Percentiles rank a stretch among this genome's conserved stretches.
Evolutionary conservation across 2,888 invertebrate species (phyloP).

Genomic region (Agonopterix subpropinquella): DNA sequence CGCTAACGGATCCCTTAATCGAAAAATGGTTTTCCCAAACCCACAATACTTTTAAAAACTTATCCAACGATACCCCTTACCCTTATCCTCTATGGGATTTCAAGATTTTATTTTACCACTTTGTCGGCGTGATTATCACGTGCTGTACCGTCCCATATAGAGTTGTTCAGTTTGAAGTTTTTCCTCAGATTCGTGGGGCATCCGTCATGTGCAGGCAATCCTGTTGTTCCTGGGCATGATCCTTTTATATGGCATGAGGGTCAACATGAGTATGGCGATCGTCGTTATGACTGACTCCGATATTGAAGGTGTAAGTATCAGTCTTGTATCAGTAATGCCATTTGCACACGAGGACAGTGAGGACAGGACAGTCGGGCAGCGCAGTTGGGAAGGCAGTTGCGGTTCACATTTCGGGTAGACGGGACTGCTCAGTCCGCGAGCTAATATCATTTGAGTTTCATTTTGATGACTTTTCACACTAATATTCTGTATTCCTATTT

Average conservation of each 20-base stretch:
- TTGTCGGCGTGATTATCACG: too few species aligned
- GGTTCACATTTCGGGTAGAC: neutral
- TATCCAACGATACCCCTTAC: too few species aligned
- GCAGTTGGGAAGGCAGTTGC: neutral
- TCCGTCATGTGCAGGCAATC: neutral
- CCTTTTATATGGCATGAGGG: slow-evolving; percentile 77
- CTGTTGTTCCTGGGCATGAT: slow-evolving; percentile 64
- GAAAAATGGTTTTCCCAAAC: too few species aligned
- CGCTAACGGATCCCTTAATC: too few species aligned
- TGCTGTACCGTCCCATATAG: too few species aligned
- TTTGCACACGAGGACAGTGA: neutral
- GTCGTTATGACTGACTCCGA: slow-evolving; percentile 72
- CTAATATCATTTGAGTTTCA: neutral
- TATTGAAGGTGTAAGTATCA: slow-evolving; percentile 55
- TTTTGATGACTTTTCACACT: too few species aligned
- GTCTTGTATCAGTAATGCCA: neutral
- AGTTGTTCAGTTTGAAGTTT: too few species aligned
- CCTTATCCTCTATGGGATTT: too few species aligned
- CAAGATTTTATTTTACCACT: too few species aligned
- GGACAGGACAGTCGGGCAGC: neutral
- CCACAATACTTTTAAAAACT: too few species aligned
- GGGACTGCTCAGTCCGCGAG: neutral
- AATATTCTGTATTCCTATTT: too few species aligned
- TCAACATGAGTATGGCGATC: slow-evolving; percentile 76
- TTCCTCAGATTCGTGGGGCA: neutral